These are phyloP conservation scores for Drosophila flavopinicola DNA, from an alignment of 2,888 invertebrate genomes.

Conservation along the genomic window DNA sequence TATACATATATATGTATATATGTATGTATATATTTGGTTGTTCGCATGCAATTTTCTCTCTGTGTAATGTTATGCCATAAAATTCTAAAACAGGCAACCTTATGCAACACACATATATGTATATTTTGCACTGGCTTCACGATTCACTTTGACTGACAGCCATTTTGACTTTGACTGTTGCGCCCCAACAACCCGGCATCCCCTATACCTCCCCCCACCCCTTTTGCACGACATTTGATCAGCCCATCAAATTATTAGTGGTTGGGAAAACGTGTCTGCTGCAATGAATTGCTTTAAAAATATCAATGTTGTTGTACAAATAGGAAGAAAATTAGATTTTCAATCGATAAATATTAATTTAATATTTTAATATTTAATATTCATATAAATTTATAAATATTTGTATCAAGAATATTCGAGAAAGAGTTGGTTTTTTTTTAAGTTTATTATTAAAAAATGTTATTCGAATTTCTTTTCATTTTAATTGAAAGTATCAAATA, in stretches of 20 bases:
- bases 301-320: constrained; percentile 32
- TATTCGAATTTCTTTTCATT: too few relatives aligned
- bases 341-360: too few relatives aligned
- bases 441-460: too few relatives aligned
- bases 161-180: constrained; percentile 65
- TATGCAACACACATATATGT: constrained; percentile 46
- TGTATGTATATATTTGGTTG: too few relatives aligned
- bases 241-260: constrained; percentile 71
- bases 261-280: constrained; percentile 43
- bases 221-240: constrained; percentile 61
- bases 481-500: too few relatives aligned
- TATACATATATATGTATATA: too few relatives aligned
- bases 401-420: too few relatives aligned
- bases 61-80: constrained; percentile 49
- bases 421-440: too few relatives aligned
- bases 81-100: constrained; percentile 64
- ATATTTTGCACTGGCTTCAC: constrained; percentile 45
- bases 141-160: constrained; percentile 72
- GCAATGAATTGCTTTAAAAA: constrained; percentile 66
- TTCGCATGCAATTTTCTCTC: too few relatives aligned
- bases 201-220: neutral
- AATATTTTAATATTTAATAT: too few relatives aligned
- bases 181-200: neutral
- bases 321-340: neutral
- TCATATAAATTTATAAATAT: too few relatives aligned